Evolutionary conservation across 2,797 vertebrate genomes (phyloP).

Genomic region (Sebastes itinus): DNA sequence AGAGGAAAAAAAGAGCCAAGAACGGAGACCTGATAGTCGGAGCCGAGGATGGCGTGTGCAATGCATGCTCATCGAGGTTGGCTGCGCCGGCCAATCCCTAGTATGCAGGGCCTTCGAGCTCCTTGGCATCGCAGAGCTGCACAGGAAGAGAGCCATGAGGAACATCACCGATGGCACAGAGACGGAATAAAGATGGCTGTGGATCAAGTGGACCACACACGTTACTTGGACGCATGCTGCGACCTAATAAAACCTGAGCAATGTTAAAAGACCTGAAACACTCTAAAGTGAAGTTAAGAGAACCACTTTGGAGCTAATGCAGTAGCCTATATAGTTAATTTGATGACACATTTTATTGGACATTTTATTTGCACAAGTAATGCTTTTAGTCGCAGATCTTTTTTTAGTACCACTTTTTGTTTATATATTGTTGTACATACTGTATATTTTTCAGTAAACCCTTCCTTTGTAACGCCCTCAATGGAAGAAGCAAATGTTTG

Average conservation of each 20-base stretch:
- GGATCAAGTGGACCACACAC: not conserved
- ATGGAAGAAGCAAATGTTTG: not conserved
- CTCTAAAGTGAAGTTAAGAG: not conserved
- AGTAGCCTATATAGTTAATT: not conserved
- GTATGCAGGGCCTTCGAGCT: not conserved
- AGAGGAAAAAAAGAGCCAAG: not conserved
- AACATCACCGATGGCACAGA: not conserved
- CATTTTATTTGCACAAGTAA: not conserved
- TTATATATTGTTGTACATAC: not conserved
- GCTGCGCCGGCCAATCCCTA: not conserved
- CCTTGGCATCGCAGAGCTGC: not conserved
- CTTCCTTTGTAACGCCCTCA: not conserved
- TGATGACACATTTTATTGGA: not conserved
- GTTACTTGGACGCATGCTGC: not conserved
- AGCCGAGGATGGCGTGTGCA: not conserved
- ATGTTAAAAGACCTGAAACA: not conserved
- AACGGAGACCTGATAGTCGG: not conserved
- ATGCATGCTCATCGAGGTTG: not conserved
- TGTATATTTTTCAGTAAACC: not conserved
- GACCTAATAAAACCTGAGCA: not conserved
- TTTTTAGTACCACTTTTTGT: not conserved
- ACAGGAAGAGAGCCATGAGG: slow-evolving; percentile 14
- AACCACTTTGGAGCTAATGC: not conserved
- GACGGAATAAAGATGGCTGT: not conserved
- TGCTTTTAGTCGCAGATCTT: not conserved